Conservation (phyloP, 2,113 vertebrate genomes). For the Menura novaehollandiae region DNA sequence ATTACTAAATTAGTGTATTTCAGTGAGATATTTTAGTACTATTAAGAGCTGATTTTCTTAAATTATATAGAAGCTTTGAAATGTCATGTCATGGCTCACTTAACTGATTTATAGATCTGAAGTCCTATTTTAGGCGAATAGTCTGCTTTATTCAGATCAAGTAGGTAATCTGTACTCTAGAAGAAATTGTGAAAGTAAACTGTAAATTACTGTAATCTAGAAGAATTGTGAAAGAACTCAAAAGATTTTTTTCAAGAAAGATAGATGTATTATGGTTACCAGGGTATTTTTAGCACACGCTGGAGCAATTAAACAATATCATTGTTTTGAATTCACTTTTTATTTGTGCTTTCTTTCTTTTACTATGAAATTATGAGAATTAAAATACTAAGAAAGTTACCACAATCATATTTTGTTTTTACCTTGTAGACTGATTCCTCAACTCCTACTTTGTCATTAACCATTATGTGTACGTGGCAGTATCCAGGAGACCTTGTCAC, state of each 20-base stretch:
- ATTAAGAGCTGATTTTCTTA: neutral
- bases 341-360: neutral
- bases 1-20: neutral
- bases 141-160: neutral
- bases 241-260: neutral
- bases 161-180: neutral
- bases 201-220: too few relatives aligned
- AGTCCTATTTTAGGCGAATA: neutral
- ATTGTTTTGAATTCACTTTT: neutral
- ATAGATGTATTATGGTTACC: neutral
- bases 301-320: neutral
- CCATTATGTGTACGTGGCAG: neutral
- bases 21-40: neutral
- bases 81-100: neutral
- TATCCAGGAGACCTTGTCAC: neutral
- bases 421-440: neutral
- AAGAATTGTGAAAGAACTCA: neutral
- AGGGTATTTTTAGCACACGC: neutral
- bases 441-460: neutral
- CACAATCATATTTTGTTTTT: neutral
- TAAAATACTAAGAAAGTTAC: neutral
- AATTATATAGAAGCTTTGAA: neutral
- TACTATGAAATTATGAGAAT: neutral
- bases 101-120: neutral
- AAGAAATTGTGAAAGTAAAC: neutral